Evolutionary conservation across 2,113 vertebrate genomes (phyloP), one percentile per base, ranked within the genome.

Genomic region (Rhineura floridana): DNA sequence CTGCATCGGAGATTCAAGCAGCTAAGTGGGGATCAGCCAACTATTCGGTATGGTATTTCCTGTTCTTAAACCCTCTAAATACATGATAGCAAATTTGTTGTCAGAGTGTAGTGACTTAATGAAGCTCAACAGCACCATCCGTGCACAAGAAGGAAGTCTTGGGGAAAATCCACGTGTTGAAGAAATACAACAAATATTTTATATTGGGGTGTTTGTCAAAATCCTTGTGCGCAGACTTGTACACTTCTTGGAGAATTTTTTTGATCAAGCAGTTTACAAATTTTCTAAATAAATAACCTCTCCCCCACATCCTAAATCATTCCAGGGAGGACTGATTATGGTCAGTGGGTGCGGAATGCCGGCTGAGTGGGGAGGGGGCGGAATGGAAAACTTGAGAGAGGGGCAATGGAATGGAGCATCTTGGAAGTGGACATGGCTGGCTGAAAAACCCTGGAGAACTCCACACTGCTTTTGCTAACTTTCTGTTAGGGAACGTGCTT

Each of bases 1-100:
- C 96, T 98, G 21, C 93, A 96, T 86, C 94, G 91, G 65, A 91
- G 98, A 86, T 98, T 98, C 90, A 93, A 92, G 84, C 94, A 95
- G 65, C 95, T 98, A 88, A 97, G 95, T 70, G 93, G 93, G 25
- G 93, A 97, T 62, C 79, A 95, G 21, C 94, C 95, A 9, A 97
- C 95, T 0, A 95, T 98, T 81, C 96, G 97, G 98, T 98, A 95
- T 12, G 23, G 6, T 42, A 3, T 17, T 48, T 21, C 12, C 17
- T 9, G 7, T 80, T 39, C 12, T 55, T 21, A 42, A 76, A 46
- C 48, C 10, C 28, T 52, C 62, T 21, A 65, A 65, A 25, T 19
- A 25, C n/a, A n/a, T n/a, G n/a, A n/a, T n/a, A n/a, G n/a, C n/a
- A n/a, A n/a, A 21, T 59, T 59, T 59, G 9, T 59, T 21, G 13